These are phyloP conservation scores for Tapirus terrestris DNA, from an alignment of 2,113 vertebrate species.

Conservation along the genomic window DNA sequence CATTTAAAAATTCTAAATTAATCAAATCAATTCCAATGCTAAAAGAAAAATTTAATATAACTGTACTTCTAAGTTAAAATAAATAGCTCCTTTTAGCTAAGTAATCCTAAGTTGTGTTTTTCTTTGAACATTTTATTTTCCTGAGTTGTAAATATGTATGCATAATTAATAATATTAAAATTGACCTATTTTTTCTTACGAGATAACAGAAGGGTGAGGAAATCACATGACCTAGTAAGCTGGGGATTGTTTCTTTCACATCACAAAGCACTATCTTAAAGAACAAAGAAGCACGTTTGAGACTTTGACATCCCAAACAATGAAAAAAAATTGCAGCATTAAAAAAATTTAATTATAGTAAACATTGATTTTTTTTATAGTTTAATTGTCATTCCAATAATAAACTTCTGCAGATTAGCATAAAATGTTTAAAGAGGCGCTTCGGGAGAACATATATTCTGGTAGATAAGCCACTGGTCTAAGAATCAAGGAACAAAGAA, in stretches of 20 bases:
- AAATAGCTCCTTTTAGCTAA: not conserved
- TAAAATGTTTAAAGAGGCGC: not conserved
- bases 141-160: not conserved
- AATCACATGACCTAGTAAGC: not conserved
- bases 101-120: not conserved
- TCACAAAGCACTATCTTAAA: not conserved
- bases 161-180: not conserved
- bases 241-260: not conserved
- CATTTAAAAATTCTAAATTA: not conserved
- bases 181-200: conserved; percentile 11
- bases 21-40: not conserved
- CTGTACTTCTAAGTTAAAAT: not conserved
- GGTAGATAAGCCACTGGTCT: not conserved
- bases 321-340: not conserved
- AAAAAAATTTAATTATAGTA: not conserved
- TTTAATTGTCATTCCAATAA: not conserved
- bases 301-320: not conserved
- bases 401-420: not conserved
- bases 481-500: not conserved
- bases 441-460: not conserved
- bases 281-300: not conserved
- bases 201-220: not conserved
- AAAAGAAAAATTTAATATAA: not conserved
- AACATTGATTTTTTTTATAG: not conserved
- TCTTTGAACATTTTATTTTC: not conserved